Conservation (phyloP, 2,113 vertebrate genomes). For the Pleuronectes platessa region DNA sequence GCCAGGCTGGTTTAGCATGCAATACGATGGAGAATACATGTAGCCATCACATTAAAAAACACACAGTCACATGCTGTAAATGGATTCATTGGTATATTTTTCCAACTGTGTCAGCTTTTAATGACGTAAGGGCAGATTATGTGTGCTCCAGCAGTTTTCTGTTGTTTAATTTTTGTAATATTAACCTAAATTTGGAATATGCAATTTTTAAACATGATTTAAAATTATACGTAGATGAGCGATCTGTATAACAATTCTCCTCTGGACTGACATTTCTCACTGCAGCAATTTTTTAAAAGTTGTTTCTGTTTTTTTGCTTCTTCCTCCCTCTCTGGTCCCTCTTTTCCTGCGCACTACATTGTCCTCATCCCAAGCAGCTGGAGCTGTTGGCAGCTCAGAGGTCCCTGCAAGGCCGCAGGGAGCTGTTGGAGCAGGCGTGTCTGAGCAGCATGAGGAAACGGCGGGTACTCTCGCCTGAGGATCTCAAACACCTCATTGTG, state of each 20-base stretch:
- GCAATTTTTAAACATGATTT: no score
- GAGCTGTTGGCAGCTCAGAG: conserved; percentile 79
- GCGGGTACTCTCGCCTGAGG: conserved; percentile 86
- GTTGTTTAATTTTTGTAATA: no score
- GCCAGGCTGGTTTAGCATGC: no score
- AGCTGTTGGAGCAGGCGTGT: conserved; percentile 86
- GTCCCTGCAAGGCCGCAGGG: conserved; percentile 86
- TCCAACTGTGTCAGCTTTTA: background rate
- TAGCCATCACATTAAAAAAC: background rate
- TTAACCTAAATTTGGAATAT: no score
- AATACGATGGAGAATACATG: background rate
- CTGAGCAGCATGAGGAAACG: conserved; percentile 86
- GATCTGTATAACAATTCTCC: background rate
- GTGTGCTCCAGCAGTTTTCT: background rate
- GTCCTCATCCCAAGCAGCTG: conserved; percentile 56
- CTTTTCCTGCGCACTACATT: background rate
- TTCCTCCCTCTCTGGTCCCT: background rate
- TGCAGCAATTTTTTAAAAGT: conserved; percentile 9
- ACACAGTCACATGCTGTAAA: background rate
- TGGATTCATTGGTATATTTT: background rate
- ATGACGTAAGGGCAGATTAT: background rate
- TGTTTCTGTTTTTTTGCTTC: conserved; percentile 7
- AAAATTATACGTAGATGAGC: no score
- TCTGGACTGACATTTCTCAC: background rate
- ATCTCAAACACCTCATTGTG: conserved; percentile 94